Conservation (phyloP, 2,113 vertebrate genomes). For the Aleadryas rufinucha region DNA sequence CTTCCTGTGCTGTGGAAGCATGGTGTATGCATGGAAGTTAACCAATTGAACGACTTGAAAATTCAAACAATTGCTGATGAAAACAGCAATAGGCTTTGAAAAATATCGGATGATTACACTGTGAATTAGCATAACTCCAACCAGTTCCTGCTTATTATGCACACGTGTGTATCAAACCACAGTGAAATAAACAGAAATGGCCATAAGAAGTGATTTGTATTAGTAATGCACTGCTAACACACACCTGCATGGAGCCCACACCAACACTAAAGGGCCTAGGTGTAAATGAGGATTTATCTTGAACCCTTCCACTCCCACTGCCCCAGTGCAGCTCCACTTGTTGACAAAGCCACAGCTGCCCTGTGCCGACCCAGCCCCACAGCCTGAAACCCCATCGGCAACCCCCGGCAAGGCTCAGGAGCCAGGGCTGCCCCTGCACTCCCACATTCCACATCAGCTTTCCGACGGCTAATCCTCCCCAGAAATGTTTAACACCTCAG, state of each 20-base stretch:
- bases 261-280: not conserved
- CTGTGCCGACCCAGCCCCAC: not conserved
- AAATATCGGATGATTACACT: not conserved
- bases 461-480: not conserved
- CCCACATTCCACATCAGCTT: not conserved
- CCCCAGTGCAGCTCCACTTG: not conserved
- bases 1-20: not conserved
- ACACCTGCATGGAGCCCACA: not conserved
- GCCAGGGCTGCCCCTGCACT: not conserved
- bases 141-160: not conserved
- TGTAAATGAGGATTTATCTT: not conserved
- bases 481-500: no score
- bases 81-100: not conserved
- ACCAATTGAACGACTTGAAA: not conserved
- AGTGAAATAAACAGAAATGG: constrained; percentile 5
- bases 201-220: not conserved
- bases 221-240: not conserved
- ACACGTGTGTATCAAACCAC: not conserved
- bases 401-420: not conserved
- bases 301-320: not conserved
- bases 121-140: not conserved
- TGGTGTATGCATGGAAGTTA: not conserved
- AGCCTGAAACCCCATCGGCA: not conserved
- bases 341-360: not conserved
- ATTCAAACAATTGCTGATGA: not conserved